Evolutionary conservation across 2,797 vertebrate species (phyloP), one percentile per base, ranked within the genome.

Genomic region (Molossus alvarezi): DNA sequence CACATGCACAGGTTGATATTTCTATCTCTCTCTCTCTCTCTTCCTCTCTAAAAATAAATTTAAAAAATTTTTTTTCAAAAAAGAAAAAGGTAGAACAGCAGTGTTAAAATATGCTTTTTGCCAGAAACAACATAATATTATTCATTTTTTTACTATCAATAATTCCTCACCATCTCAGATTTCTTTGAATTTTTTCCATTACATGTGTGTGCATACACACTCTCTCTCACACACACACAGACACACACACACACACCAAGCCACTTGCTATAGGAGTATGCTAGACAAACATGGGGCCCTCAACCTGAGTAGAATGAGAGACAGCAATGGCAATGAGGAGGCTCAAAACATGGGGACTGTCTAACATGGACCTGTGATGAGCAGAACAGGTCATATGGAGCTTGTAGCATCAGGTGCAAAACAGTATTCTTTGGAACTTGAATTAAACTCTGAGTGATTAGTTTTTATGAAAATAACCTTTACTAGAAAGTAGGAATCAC

Each of bases 131-230:
- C 14, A 23, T 55, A 37, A 71, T 48, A 60, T n/a, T 33, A 13
- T 83, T 76, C 3, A n/a, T 79, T 72, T 93, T 72, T 51, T 75
- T 51, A 37, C 21, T 18, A 37, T 55, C 33, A 37, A 76, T 4
- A 72, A n/a, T 60, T 3, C 4, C 25, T 67, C 5, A 17, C 25
- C 7, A 8, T 55, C 18, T 41, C 37, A 72, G 58, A 75, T 89
- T 89, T 65, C 55, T 88, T 92, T 82, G 9, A 76, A 71, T 88
- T 95, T 76, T 73, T 13, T 13, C 21, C 29, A 65, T 65, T 48
- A 10, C 3, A 0, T 48, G 3, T 27, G 3, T 27, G 6, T 6
- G 2, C 9, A 17, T 14, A 15, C 15, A 27, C 7, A 51, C 25
- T 3, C 23, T 8, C 37, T 69, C 21, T 80, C 20, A 67, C 58